A percentile compares a stretch with the other conserved stretches of the same genome.
phyloP scores from a whole-genome alignment of 1,140 invertebrate genomes.

The Heterodera carotae region DNA sequence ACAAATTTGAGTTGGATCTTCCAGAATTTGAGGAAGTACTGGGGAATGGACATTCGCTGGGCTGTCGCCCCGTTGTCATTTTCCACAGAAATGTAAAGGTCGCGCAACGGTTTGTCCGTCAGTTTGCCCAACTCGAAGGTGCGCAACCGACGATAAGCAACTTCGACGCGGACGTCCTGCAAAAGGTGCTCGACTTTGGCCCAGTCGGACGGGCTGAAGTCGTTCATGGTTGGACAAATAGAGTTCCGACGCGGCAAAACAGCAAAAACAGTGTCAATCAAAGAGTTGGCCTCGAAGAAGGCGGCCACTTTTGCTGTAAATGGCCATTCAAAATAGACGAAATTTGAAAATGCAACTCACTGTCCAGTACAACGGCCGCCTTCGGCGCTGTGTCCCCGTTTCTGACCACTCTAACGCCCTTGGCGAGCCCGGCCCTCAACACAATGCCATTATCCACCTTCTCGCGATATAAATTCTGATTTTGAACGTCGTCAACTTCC shows the following conservation, averaged over 20 bases:
- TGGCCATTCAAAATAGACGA: conserved; percentile 7
- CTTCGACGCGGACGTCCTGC: conserved; percentile 39
- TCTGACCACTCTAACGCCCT: conserved; percentile 36
- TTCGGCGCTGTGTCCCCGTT: conserved; percentile 33
- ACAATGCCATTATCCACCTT: conserved; percentile 37
- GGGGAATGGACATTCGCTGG: conserved; percentile 25
- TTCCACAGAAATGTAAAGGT: conserved; percentile 31
- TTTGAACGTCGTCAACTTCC: conserved; percentile 3
- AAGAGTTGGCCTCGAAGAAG: conserved; percentile 28
- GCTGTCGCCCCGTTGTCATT: background rate
- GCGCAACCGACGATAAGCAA: conserved; percentile 29
- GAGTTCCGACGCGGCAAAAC: conserved; percentile 3
- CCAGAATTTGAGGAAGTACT: conserved; percentile 28
- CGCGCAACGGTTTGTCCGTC: conserved; percentile 35
- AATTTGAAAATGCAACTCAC: conserved; percentile 25
- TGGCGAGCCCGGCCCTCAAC: conserved; percentile 35
- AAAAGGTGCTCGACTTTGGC: conserved; percentile 18
- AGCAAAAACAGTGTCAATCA: conserved; percentile 30
- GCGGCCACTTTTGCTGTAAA: conserved; percentile 40
- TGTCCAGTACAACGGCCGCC: conserved; percentile 38
- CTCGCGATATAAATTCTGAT: conserved; percentile 1
- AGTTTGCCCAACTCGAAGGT: conserved; percentile 35
- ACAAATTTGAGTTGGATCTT: conserved; percentile 34
- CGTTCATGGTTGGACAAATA: background rate
- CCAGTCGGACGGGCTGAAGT: conserved; percentile 9